Evolutionary conservation across 1,140 invertebrate genomes (phyloP).

Genomic region (Pogonus chalceus): DNA sequence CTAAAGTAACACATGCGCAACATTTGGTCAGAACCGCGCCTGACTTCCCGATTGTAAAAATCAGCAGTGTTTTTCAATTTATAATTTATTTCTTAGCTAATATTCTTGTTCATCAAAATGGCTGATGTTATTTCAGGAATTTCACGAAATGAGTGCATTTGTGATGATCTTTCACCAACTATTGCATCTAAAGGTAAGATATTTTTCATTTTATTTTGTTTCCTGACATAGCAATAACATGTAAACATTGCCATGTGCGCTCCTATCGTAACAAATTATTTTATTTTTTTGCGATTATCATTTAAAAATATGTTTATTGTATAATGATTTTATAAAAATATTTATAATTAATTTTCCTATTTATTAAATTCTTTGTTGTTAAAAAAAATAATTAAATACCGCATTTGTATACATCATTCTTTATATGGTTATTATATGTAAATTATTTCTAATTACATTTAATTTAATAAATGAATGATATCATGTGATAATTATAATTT

Average conservation of each 20-base stretch:
- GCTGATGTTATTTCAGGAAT: neutral
- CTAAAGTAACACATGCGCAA: conserved; percentile 1
- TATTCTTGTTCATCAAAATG: neutral
- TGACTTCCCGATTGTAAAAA: neutral
- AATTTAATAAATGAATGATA: no score
- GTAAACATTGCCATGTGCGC: conserved; percentile 2
- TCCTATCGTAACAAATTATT: no score
- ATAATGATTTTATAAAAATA: neutral
- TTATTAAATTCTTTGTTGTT: no score
- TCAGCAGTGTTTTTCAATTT: neutral
- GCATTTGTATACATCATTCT: no score
- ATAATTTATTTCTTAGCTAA: neutral
- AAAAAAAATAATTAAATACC: no score
- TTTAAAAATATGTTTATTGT: neutral
- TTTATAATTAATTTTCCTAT: no score
- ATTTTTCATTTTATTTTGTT: neutral
- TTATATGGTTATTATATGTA: no score
- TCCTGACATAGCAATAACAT: neutral
- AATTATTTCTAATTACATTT: no score
- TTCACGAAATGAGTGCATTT: neutral
- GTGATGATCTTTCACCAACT: neutral
- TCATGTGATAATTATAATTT: no score
- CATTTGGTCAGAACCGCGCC: conserved; percentile 1
- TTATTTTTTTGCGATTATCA: neutral
- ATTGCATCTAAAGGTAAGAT: neutral